phyloP scores from a whole-genome alignment of 2,797 vertebrate species.

The Channallabes apus region DNA sequence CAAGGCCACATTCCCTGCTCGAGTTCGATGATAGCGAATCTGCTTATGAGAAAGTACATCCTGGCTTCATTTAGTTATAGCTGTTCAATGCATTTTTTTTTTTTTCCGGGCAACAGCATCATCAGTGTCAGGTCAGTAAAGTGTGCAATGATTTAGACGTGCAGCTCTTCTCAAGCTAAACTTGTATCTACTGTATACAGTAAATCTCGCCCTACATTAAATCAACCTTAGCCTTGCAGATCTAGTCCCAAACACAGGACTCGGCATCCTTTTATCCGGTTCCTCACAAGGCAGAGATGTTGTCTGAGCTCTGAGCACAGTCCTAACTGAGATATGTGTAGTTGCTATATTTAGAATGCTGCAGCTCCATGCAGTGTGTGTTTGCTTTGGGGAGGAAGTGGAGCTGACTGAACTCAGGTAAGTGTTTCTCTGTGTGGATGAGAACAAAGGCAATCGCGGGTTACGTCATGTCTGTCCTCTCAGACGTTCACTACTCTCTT shows the following conservation, averaged over 20 bases:
- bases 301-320: background rate
- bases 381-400: conserved; percentile 11
- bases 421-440: conserved; percentile 29
- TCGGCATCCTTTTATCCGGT: background rate
- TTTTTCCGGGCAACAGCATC: background rate
- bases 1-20: background rate
- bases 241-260: background rate
- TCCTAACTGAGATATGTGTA: conserved; percentile 5
- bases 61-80: background rate
- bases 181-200: background rate
- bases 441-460: conserved; percentile 51
- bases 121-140: background rate
- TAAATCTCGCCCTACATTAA: background rate
- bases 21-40: background rate
- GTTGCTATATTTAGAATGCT: conserved; percentile 22
- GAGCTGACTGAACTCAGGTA: conserved; percentile 37
- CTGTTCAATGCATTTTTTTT: background rate
- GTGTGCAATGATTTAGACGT: background rate
- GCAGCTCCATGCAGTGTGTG: conserved; percentile 4
- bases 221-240: background rate
- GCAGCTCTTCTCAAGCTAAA: background rate
- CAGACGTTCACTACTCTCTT: background rate
- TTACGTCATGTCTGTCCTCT: conserved; percentile 56
- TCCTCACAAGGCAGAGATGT: background rate
- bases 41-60: background rate